phyloP scores from a whole-genome alignment of 1,140 invertebrate species.

The Leptinotarsa lineolata region DNA sequence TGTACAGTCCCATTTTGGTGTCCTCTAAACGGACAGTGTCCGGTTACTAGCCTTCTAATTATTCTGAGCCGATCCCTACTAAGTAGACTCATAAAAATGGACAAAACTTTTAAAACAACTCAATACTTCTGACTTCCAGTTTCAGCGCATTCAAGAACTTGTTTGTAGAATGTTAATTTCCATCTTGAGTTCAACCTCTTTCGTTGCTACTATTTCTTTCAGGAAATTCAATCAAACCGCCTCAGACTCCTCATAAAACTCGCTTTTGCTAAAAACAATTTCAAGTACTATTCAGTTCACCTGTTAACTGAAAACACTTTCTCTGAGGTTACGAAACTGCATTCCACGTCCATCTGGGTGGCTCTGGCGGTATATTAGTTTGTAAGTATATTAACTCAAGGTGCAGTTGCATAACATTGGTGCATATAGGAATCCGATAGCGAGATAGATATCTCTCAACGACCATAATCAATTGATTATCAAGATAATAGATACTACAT shows the following conservation, averaged over 20 bases:
- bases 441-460: background rate
- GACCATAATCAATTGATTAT: background rate
- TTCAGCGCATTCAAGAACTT: too few species aligned
- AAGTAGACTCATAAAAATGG: too few species aligned
- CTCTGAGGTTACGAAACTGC: conserved; percentile 4
- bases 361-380: background rate
- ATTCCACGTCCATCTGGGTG: conserved; percentile 17
- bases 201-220: background rate
- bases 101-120: too few species aligned
- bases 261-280: background rate
- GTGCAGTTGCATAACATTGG: background rate
- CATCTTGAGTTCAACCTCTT: background rate
- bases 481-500: too few species aligned
- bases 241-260: too few species aligned
- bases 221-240: too few species aligned
- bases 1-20: too few species aligned
- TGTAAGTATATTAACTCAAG: background rate
- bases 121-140: too few species aligned
- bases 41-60: too few species aligned
- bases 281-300: conserved; percentile 9
- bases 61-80: too few species aligned
- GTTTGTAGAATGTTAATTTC: too few species aligned
- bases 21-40: too few species aligned
- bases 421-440: background rate
- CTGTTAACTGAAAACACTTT: conserved; percentile 15